These are phyloP conservation scores for Synodontis membranacea DNA, from an alignment of 2,113 vertebrate species.

Conservation along the genomic window DNA sequence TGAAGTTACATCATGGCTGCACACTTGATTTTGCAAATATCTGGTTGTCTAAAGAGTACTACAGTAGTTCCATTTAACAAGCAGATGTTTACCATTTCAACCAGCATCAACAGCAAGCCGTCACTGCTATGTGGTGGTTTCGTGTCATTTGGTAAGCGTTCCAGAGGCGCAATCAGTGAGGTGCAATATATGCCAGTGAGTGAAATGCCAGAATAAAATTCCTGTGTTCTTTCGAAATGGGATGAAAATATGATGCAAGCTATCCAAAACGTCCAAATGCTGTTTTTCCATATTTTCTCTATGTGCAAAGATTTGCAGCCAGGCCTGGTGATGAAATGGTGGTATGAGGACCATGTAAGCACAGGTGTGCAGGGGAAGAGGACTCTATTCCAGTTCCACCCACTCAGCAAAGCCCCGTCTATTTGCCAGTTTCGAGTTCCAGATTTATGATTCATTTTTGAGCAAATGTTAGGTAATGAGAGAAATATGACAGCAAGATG, in stretches of 20 bases:
- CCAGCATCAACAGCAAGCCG: neutral
- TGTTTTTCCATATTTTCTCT: neutral
- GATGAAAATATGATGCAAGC: slow-evolving; percentile 39
- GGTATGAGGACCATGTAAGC: slow-evolving; percentile 21
- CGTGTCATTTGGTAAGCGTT: neutral
- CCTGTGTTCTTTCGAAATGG: slow-evolving; percentile 17
- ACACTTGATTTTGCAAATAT: neutral
- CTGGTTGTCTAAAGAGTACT: neutral
- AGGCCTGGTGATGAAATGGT: neutral
- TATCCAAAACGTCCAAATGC: neutral
- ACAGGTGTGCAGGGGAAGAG: neutral
- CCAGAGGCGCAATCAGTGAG: neutral
- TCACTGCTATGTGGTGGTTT: neutral
- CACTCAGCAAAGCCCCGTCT: neutral
- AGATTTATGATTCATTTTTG: neutral
- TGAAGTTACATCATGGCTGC: slow-evolving; percentile 8
- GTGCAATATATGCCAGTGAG: neutral
- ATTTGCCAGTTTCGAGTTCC: neutral
- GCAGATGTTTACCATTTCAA: slow-evolving; percentile 25
- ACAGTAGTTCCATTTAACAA: neutral
- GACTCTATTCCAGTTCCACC: neutral
- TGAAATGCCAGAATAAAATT: neutral
- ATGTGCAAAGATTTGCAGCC: slow-evolving; percentile 6
- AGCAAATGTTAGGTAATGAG: neutral
- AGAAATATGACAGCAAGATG: neutral